A percentile compares a stretch with the other conserved stretches of the same genome.
phyloP scores from a whole-genome alignment of 1,140 invertebrate genomes.

The Pemphigus obesinymphae region DNA sequence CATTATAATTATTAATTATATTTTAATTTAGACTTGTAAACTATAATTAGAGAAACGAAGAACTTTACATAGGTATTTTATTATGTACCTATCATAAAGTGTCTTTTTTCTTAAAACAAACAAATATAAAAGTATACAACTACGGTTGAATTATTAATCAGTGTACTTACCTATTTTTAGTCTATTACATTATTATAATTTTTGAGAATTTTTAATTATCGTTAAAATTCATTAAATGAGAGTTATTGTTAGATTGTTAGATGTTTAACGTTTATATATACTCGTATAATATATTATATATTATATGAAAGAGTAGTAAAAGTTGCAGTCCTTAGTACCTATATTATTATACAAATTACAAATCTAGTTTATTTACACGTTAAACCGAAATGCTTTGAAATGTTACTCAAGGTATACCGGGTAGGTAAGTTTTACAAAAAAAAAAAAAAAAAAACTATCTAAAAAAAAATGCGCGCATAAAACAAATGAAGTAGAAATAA shows the following conservation, averaged over 20 bases:
- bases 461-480: neutral
- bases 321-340: neutral
- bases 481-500: neutral
- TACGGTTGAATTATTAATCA: no score
- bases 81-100: no score
- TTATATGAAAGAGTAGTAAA: neutral
- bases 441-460: neutral
- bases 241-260: slow-evolving; percentile 1
- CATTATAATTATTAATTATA: no score
- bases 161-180: neutral
- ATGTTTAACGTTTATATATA: neutral
- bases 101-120: no score
- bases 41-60: no score
- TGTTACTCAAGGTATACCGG: neutral
- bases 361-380: neutral
- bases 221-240: neutral
- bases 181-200: neutral
- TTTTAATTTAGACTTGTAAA: no score
- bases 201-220: neutral
- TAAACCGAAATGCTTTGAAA: neutral
- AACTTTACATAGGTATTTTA: no score
- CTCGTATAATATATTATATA: neutral
- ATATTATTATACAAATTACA: neutral
- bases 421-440: neutral
- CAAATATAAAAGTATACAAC: no score